Conservation (phyloP, 2,888 invertebrate genomes). For the Polymixis flavicincta region DNA sequence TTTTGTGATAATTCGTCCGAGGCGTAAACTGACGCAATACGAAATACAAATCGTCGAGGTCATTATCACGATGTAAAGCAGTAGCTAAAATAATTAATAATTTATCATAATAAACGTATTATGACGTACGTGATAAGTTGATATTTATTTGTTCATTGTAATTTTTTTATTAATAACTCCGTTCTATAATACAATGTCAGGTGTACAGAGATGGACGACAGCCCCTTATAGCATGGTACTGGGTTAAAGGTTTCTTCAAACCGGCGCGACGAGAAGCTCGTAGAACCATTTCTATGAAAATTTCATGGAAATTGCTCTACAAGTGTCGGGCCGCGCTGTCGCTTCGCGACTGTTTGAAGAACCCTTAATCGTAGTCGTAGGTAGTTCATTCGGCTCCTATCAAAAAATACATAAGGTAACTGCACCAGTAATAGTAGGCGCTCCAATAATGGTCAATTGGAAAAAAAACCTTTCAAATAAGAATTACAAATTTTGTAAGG, state of each 20-base stretch:
- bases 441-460: too few species aligned
- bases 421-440: too few species aligned
- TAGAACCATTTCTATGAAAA: too few species aligned
- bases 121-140: not conserved
- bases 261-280: too few species aligned
- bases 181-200: not conserved
- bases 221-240: too few species aligned
- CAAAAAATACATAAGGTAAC: not conserved
- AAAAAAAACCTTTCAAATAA: too few species aligned
- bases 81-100: not conserved
- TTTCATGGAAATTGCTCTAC: too few species aligned
- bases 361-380: too few species aligned
- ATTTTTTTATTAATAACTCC: not conserved
- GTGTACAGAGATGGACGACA: constrained; percentile 3
- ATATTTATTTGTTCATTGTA: constrained; percentile 6
- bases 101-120: not conserved
- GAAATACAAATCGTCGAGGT: constrained; percentile 32
- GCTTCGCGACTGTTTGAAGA: too few species aligned
- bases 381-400: not conserved
- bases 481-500: too few species aligned
- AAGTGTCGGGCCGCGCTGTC: too few species aligned
- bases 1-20: constrained; percentile 28
- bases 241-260: too few species aligned
- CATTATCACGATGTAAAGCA: constrained; percentile 28
- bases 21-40: not conserved